Evolutionary conservation across 2,797 vertebrate species (phyloP).

Genomic region (Hypotaenidia okinawae): DNA sequence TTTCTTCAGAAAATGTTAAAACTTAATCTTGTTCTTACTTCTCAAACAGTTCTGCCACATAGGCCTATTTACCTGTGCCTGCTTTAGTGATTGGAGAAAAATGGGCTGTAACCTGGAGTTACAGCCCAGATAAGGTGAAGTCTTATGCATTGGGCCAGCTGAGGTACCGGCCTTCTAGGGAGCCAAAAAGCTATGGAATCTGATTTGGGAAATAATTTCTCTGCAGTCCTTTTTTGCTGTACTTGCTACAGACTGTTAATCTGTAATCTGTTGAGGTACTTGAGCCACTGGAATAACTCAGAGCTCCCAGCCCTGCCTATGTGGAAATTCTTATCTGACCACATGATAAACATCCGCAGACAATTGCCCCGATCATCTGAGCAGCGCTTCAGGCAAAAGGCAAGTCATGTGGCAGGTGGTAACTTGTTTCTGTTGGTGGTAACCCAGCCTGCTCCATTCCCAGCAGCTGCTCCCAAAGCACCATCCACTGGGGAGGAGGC

Average conservation of each 20-base stretch:
- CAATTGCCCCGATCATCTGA: background rate
- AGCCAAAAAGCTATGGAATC: background rate
- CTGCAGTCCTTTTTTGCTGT: background rate
- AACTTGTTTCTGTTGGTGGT: background rate
- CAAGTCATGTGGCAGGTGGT: background rate
- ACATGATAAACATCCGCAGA: background rate
- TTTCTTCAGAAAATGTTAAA: background rate
- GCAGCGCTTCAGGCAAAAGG: background rate
- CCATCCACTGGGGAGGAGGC: background rate
- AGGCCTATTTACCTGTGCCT: background rate
- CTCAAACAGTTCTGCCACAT: background rate
- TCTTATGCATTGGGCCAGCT: background rate
- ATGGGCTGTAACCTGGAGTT: background rate
- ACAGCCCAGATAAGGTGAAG: background rate
- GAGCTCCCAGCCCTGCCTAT: background rate
- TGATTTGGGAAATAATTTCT: background rate
- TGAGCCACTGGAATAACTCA: background rate
- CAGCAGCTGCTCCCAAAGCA: background rate
- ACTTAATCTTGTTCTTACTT: background rate
- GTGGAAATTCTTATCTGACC: background rate
- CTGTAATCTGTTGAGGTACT: background rate
- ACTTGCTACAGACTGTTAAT: background rate
- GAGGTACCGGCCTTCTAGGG: background rate
- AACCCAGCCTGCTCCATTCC: background rate
- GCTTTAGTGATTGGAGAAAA: background rate